Conservation (phyloP, 2,113 vertebrate species). For the Fulmarus glacialis region DNA sequence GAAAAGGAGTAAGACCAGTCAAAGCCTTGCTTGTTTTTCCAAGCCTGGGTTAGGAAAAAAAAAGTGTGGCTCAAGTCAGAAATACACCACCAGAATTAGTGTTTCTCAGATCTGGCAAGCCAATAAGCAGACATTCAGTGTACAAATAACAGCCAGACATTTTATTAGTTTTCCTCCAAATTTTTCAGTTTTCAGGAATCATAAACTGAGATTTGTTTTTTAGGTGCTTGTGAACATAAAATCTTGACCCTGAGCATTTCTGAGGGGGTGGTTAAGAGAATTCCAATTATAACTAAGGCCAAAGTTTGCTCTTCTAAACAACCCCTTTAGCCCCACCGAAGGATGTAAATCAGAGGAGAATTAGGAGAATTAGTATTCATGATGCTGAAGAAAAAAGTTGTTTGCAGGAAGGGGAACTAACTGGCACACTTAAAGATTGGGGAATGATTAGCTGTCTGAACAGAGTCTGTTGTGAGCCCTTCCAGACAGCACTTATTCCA, state of each 20-base stretch:
- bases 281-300: neutral
- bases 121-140: conserved; percentile 39
- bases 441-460: conserved; percentile 69
- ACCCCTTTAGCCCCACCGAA: neutral
- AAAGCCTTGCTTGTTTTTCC: conserved; percentile 69
- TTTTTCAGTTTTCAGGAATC: conserved; percentile 40
- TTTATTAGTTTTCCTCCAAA: conserved; percentile 27
- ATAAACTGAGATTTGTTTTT: neutral
- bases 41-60: conserved; percentile 40
- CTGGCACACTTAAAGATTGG: conserved; percentile 3
- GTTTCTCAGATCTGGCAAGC: conserved; percentile 45
- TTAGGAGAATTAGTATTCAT: neutral
- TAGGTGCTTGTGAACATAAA: neutral
- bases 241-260: neutral
- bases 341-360: neutral
- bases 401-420: conserved; percentile 8
- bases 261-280: neutral
- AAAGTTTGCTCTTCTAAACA: neutral
- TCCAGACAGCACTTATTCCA: conserved; percentile 63
- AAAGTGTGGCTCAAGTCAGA: conserved; percentile 58
- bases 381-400: conserved; percentile 1
- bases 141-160: conserved; percentile 67
- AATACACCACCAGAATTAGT: conserved; percentile 61
- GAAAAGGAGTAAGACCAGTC: conserved; percentile 35
- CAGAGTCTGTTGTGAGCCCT: conserved; percentile 14